These are phyloP conservation scores for Heliangelus exortis DNA, from an alignment of 2,797 vertebrate species.

Conservation along the genomic window DNA sequence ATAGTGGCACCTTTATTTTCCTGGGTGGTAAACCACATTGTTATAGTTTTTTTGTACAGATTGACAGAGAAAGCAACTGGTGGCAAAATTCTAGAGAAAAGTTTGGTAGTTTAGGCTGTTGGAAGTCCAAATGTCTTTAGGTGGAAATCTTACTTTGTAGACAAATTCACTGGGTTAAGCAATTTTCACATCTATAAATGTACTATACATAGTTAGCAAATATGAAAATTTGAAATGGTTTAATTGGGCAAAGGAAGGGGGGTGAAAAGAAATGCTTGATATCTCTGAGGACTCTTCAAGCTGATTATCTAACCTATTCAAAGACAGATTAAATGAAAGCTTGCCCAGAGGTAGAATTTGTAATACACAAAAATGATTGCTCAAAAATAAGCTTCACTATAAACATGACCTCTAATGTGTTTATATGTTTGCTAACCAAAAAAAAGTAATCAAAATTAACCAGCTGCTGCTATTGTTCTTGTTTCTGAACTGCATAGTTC, in stretches of 20 bases:
- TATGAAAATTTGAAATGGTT: not conserved
- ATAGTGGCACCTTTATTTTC: not conserved
- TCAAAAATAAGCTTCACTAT: not conserved
- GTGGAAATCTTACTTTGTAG: not conserved
- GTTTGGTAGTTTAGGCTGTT: not conserved
- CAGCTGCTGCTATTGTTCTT: not conserved
- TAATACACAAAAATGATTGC: not conserved
- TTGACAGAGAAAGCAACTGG: not conserved
- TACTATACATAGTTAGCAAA: not conserved
- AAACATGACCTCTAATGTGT: rapidly evolving
- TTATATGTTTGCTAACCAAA: not conserved
- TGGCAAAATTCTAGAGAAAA: not conserved
- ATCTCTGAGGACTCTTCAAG: not conserved
- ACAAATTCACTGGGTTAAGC: not conserved
- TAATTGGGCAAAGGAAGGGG: not conserved
- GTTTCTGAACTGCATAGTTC: not conserved
- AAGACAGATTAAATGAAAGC: not conserved
- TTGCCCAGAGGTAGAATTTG: not conserved
- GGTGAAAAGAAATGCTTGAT: not conserved
- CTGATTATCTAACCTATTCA: not conserved
- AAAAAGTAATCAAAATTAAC: not conserved
- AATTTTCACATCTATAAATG: not conserved
- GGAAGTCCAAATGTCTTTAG: not conserved
- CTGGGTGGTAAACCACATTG: not conserved
- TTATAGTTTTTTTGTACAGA: not conserved